Percentiles rank a stretch among this genome's conserved stretches.
These are phyloP conservation scores for Carduelis carduelis DNA, from an alignment of 2,797 vertebrate species.

Conservation along the genomic window DNA sequence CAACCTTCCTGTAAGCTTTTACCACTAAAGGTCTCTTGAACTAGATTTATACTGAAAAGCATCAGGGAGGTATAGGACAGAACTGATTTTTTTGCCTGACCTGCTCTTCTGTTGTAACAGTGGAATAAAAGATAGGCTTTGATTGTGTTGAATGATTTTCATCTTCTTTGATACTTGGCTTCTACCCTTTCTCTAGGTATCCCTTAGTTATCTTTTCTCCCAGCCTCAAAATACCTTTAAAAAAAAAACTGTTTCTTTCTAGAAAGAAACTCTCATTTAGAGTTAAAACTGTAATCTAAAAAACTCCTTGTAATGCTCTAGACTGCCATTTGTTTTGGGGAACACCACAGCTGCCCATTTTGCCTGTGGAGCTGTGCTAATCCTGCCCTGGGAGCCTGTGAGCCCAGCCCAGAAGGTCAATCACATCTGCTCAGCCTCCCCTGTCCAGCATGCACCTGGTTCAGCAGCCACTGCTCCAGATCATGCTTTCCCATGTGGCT, in stretches of 20 bases:
- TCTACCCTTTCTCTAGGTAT: not conserved
- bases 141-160: not conserved
- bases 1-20: not conserved
- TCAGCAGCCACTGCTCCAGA: not conserved
- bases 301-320: not conserved
- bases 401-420: not conserved
- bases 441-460: rapidly evolving
- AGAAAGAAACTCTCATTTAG: not conserved
- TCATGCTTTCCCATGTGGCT: rapidly evolving
- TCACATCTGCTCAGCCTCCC: not conserved
- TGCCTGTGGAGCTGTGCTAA: not conserved
- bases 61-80: not conserved
- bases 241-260: not conserved
- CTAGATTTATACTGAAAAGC: not conserved
- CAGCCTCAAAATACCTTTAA: not conserved
- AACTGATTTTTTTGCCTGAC: not conserved
- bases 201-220: not conserved
- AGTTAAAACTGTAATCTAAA: not conserved
- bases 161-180: not conserved
- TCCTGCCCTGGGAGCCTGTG: not conserved
- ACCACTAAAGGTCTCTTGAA: not conserved
- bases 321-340: not conserved
- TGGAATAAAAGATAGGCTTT: not conserved
- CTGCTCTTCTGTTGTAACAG: not conserved
- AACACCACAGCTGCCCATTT: not conserved